phyloP scores from a whole-genome alignment of 2,888 invertebrate species.

The Abrostola tripartita region DNA sequence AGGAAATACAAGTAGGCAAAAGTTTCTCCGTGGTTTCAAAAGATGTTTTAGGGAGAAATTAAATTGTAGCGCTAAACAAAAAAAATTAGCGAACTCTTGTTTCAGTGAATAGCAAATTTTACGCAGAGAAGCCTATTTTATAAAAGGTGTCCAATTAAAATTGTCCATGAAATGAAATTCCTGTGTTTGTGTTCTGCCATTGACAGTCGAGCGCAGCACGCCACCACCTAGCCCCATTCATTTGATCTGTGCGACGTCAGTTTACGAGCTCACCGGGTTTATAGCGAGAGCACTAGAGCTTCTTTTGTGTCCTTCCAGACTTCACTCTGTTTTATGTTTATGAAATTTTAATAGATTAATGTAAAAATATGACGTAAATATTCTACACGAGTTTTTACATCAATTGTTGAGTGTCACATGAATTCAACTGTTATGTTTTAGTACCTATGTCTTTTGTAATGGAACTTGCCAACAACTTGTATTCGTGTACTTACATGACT shows the following conservation, averaged over 20 bases:
- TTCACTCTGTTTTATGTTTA: constrained; percentile 70
- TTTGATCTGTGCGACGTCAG: constrained; percentile 69
- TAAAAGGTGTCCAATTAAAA: constrained; percentile 75
- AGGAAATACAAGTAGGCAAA: constrained; percentile 57
- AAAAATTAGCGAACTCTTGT: constrained; percentile 59
- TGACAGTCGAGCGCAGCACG: constrained; percentile 63
- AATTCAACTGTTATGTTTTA: neutral
- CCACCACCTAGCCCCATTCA: constrained; percentile 65
- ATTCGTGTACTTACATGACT: constrained; percentile 14
- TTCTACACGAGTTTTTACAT: constrained; percentile 8
- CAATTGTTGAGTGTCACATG: neutral
- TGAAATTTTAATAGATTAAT: constrained; percentile 69
- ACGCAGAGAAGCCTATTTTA: constrained; percentile 56
- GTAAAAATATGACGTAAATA: constrained; percentile 59
- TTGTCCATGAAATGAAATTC: constrained; percentile 63
- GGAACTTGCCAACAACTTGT: neutral
- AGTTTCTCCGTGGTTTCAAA: constrained; percentile 57
- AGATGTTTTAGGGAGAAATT: constrained; percentile 51
- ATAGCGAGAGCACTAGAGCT: constrained; percentile 75
- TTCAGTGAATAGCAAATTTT: constrained; percentile 55
- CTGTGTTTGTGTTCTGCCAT: constrained; percentile 65
- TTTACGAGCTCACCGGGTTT: constrained; percentile 79
- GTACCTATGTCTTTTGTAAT: too few relatives aligned
- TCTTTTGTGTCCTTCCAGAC: constrained; percentile 71
- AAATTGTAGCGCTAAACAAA: constrained; percentile 53